Evolutionary conservation across 2,797 vertebrate species (phyloP), one percentile per base, ranked within the genome.

Genomic region (Acanthurus lineatus): DNA sequence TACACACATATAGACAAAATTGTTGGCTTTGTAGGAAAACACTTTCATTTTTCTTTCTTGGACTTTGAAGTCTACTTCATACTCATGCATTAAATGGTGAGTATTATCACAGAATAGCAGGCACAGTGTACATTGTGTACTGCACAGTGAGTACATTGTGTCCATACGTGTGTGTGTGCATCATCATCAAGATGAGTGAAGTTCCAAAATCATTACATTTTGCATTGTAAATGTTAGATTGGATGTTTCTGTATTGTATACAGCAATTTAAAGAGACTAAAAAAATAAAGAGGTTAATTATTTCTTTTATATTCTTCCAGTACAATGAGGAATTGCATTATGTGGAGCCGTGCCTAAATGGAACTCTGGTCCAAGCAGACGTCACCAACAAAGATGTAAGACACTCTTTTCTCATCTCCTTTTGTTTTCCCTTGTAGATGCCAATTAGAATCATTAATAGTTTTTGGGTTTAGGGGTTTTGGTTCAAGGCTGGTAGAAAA

Each of bases 361-460:
- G 96, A 89, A 98, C 98, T 0, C 92, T 99, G 93, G 97, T 99
- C 75, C 98, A 99, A 93, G 98, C 98, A 5, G 98, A 99, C 79
- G 93, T 97, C 88, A 96, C 97, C 86, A 99, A 99, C 94, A 99
- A 99, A 95, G 96, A 98, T 93, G 98, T 99, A 94, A 96, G 97
- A 93, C 14, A 65, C 28, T 35, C 4, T 49, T 22, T 66, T 1
- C 38, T 54, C 73, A 2, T 72, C 2, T 49, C 12, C n/a, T 57
- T 7, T 68, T 77, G 9, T 63, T 57, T 84, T 58, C 5, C 64
- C 11, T 10, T 62, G 6, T 61, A 67, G 8, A 14, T 42, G 12
- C 44, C 11, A 49, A 19, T 20, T 40, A 6, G 9, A 79, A 19
- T 71, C 5, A 61, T 2, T 65, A 6, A 40, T 59, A 0, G 2